Evolutionary conservation across 2,797 vertebrate species (phyloP), one percentile per base, ranked within the genome.

Genomic region (Epinephelus coioides): DNA sequence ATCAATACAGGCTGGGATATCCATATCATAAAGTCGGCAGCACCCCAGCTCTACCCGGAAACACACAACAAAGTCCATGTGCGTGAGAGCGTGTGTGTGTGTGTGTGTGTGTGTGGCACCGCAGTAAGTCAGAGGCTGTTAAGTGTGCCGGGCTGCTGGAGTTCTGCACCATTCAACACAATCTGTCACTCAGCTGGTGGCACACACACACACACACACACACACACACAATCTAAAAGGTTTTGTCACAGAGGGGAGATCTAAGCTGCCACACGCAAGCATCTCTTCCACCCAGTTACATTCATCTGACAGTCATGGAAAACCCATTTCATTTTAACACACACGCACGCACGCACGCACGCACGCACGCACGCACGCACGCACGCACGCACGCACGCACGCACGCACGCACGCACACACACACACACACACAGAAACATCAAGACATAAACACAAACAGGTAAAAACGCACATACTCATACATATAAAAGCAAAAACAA

Each of bases 181-280:
- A 76, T 91, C 85, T 57, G 88, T 85, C 82, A 89, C 85, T 86
- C 86, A 86, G 84, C 69, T 81, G 81, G 72, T 86, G 73, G 73
- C 76, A 73, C 69, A 47, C 23, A 74, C 46, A 80, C 73, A 56
- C 53, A 70, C 38, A 55, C 30, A 62, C 7, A 40, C 56, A 60
- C 51, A 43, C 54, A 46, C 56, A 50, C 25, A 17, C 15, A 65
- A 18, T 69, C 55, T 55, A 75, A 81, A 79, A 86, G 81, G 79
- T 81, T 87, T 84, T 83, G 87, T 84, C 79, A 86, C 68, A 86
- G 69, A 62, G 64, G 66, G 74, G 40, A 83, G 77, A 88, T 86
- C 65, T 69, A 82, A 81, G 70, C 77, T 81, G 69, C 76, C 85
- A 89, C 75, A 84, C 43, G 55, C 67, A 12, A 64, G 69, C 73